phyloP scores from a whole-genome alignment of 2,797 vertebrate genomes.

The Menidia menidia region DNA sequence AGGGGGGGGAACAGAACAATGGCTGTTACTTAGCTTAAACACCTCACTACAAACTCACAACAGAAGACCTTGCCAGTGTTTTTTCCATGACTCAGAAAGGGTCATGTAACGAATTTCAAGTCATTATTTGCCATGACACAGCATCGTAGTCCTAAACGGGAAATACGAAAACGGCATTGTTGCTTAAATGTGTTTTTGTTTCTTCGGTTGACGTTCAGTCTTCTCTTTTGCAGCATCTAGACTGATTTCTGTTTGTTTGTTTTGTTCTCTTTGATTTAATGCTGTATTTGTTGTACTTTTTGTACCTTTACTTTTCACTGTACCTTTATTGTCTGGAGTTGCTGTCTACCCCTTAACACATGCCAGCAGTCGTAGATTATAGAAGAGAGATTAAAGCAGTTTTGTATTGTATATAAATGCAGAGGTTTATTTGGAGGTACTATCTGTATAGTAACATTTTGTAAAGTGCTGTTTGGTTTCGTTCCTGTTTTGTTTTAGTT shows the following conservation, averaged over 20 bases:
- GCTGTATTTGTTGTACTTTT: slow-evolving; percentile 57
- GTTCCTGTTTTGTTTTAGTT: slow-evolving; percentile 43
- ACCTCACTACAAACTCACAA: slow-evolving; percentile 65
- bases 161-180: slow-evolving; percentile 69
- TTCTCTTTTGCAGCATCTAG: slow-evolving; percentile 49
- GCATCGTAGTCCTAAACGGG: slow-evolving; percentile 43
- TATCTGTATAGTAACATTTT: slow-evolving; percentile 77
- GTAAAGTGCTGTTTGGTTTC: slow-evolving; percentile 76
- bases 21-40: slow-evolving; percentile 53
- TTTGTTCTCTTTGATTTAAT: slow-evolving; percentile 48
- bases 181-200: slow-evolving; percentile 72
- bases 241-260: slow-evolving; percentile 33
- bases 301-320: slow-evolving; percentile 5
- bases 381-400: slow-evolving; percentile 48
- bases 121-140: slow-evolving; percentile 54
- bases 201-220: slow-evolving; percentile 59
- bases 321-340: slow-evolving; percentile 47
- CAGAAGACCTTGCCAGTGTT: slow-evolving; percentile 58
- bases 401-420: slow-evolving; percentile 77
- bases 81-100: slow-evolving; percentile 69
- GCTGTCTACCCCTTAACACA: slow-evolving; percentile 46
- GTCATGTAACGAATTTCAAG: slow-evolving; percentile 53
- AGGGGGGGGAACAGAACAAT: slow-evolving; percentile 40
- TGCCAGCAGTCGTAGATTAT: slow-evolving; percentile 52
- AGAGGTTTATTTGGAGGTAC: slow-evolving; percentile 63